Base-by-base conservation (phyloP, 2,113 vertebrate genomes). In the Aegypius monachus region DNA sequence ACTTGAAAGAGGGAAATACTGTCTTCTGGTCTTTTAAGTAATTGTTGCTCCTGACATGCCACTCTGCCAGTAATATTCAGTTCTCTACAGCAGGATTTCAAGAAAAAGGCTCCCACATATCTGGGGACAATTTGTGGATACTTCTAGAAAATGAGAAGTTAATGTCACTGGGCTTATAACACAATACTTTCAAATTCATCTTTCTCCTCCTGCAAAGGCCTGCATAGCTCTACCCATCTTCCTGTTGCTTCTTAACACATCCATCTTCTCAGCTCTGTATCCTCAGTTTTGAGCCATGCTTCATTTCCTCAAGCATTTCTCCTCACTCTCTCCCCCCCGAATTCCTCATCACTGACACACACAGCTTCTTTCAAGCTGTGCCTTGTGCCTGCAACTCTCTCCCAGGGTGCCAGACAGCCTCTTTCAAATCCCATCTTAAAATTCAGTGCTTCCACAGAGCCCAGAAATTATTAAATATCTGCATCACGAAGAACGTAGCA, bases 291-390 rank as follows among this genome's bases (percentile, higher is more conserved):
- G 52, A 88, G 48, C n/a, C 38, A 42, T 0, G 0, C 47, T 84
- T 59, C 56, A 3, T 59, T 74, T 67, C 61, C 66, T 29, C 47
- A 13, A 20, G n/a, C 16, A 10, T 20, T 45, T 47, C 32, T 70
- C 5, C 1, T 89, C 7, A 0, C 68, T n/a, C 27, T 58, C 23
- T 38, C 27, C 32, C 47, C 29, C 40, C 40, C 11, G 1, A 3
- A 31, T 16, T 52, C 56, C 82, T 32, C 73, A 14, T 6, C 83
- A 56, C 48, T 4, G 0, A 42, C 53, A 32, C 0, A 6, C 40
- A 21, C 42, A 21, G 21, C 50, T 65, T 13, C 59, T 74, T 34
- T 21, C n/a, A 29, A 43, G 66, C 52, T 59, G 32, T n/a, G 11
- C 56, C 56, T 65, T 7, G 21, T 43, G 79, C 48, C 68, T 59